Base-by-base conservation (phyloP, 2,113 vertebrate species). In the Urocynchramus pylzowi region DNA sequence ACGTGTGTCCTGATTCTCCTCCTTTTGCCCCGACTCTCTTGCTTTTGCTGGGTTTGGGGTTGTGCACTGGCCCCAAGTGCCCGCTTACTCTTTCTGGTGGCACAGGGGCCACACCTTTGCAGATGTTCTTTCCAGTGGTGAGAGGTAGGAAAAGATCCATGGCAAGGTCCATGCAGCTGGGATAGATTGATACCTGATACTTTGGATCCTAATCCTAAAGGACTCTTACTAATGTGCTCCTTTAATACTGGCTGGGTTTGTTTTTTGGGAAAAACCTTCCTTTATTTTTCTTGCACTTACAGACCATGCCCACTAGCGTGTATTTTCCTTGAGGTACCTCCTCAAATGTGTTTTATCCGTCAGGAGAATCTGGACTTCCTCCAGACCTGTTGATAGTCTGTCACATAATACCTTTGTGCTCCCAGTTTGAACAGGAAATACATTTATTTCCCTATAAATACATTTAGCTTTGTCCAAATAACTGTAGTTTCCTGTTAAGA, bases 361-460 rank as follows among this genome's bases (percentile, higher is more conserved):
- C 18, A 64, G 35, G 57, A 42, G 54, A 47, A 86, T 26, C 37
- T 63, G 37, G 28, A 21, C 79, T 91, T 85, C 70, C 82, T 90
- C 86, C 61, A 91, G 59, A 86, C 57, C 82, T 81, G 71, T 49
- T 86, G 83, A 52, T 75, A 53, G 44, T 70, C 78, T 93, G 79
- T 81, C 92, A 76, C 77, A 10, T 68, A 39, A 85, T 93, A 53
- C 68, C n/a, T 68, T 33, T 78, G 65, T 78, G 52, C 41, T 65
- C 47, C 63, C 61, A 64, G 49, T 94, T 92, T 50, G 82, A 76
- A 53, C 78, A 90, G 88, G 86, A 93, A 95, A 88, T 91, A 30
- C 9, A 90, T 90, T 90, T 93, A 92, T 96, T 95, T 97, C 52
- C 65, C 91, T 89, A 61, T 47, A 54, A 65, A 78, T 97, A 91